Base-by-base conservation (phyloP, 2,888 invertebrate genomes). In the Tuta absoluta region DNA sequence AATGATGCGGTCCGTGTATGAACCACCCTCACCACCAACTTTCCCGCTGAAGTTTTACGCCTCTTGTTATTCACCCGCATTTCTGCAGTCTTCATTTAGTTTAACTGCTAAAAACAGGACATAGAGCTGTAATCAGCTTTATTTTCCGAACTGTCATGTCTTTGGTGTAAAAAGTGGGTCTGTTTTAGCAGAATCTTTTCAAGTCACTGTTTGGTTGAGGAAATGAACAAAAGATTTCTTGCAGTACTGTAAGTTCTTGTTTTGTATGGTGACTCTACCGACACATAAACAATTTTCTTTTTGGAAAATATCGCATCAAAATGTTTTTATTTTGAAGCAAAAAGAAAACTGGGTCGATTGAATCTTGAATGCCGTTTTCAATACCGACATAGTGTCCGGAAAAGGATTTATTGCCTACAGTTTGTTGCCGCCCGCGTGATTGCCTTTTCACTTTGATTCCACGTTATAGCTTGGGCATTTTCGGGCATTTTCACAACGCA, bases 11-110 rank as follows among this genome's bases (percentile, higher is more conserved):
- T n/a, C n/a, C n/a, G n/a, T n/a, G n/a, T n/a, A n/a, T n/a, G n/a
- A n/a, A n/a, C n/a, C n/a, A n/a, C n/a, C n/a, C n/a, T n/a, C 23
- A 23, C 14, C 51, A 53, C 51, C 51, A 53, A 53, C 51, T 21
- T 21, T 51, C 21, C 11, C 21, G 12, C 11, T 53, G 12, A 53
- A 53, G 23, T 53, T 23, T 48, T 48, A 19, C 19, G 51, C 24
- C 14, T 21, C 51, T 53, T 23, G 21, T 53, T 53, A 53, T 53
- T 23, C 24, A 53, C n/a, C 45, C 45, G 17, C 17, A 45, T 45
- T 45, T 45, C 45, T 45, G 45, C 45, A 45, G 45, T 45, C 45
- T 45, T 17, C 45, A 45, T 45, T 45, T 45, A 45, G 49, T 49
- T 49, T 49, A 49, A 49, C 19, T 49, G 49, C 21, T 49, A 49